A percentile compares a stretch with the other conserved stretches of the same genome.
These are phyloP conservation scores for Mormyrus lacerda DNA, from an alignment of 2,113 vertebrate species.

Conservation along the genomic window DNA sequence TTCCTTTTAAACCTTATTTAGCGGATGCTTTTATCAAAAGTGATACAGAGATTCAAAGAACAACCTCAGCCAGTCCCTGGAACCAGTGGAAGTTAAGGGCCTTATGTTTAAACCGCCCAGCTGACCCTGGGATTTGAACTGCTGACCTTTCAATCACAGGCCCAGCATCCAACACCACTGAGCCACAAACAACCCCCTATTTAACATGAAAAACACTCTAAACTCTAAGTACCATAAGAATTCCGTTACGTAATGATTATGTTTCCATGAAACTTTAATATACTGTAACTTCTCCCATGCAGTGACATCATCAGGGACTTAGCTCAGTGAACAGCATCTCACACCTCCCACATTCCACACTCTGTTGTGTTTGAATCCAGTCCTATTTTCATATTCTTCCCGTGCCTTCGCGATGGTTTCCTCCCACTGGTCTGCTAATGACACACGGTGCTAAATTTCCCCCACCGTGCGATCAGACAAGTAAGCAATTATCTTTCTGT, in stretches of 20 bases:
- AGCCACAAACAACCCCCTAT: not conserved
- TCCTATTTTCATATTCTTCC: not conserved
- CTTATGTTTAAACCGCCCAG: not conserved
- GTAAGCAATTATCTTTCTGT: not conserved
- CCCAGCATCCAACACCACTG: not conserved
- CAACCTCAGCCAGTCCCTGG: not conserved
- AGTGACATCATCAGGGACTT: not conserved
- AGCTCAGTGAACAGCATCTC: not conserved
- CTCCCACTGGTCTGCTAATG: not conserved
- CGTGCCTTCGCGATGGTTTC: not conserved
- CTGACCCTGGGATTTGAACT: not conserved
- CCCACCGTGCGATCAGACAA: not conserved
- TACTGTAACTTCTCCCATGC: not conserved
- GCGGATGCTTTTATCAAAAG: not conserved
- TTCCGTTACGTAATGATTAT: not conserved
- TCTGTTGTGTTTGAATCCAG: not conserved
- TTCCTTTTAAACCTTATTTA: not conserved
- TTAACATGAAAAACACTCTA: not conserved
- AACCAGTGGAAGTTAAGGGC: not conserved
- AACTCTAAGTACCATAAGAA: not conserved
- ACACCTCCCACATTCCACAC: not conserved
- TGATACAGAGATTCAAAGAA: not conserved
- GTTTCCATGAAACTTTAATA: not conserved
- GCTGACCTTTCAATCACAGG: not conserved
- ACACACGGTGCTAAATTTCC: not conserved